Evolutionary conservation across 2,888 invertebrate genomes (phyloP), one percentile per base, ranked within the genome.

Genomic region (Aethes cnicana): DNA sequence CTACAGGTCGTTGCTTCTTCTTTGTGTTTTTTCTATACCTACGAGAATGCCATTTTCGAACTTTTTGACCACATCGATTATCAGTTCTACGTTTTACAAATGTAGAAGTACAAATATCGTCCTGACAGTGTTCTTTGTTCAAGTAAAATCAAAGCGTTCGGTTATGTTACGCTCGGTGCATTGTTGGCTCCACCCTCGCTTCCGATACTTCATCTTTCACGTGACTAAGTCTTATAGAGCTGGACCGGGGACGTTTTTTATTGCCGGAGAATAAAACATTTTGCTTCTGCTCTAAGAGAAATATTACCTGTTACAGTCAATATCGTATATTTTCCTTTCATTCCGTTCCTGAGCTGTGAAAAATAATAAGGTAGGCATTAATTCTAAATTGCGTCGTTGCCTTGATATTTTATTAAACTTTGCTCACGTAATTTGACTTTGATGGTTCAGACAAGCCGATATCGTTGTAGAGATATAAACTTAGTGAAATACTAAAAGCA

Each of bases 211-310:
- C 44, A 39, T 52, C 44, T 52, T 52, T 46, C 52, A 39, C 33
- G 52, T 26, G 52, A 52, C 52, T 46, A 52, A 52, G 52, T 52
- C 46, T 52, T 46, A 44, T 46, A 39, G 46, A 39, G 23, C 37
- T 16, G 39, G 44, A 25, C 44, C 39, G 25, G 44, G 23, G 25
- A 3, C 32, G 23, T 39, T 52, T 52, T 44, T 52, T 44, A 52
- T 33, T 52, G 25, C 37, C 20, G 14, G 11, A n/a, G 37, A 33
- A 52, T 46, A 52, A 39, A 52, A 46, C 46, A 46, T 52, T 35
- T 52, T 25, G 33, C 52, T 46, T 39, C 44, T 39, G 39, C 26
- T 44, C 39, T 39, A 32, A 18, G 20, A 39, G 44, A 46, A 52
- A 52, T 46, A 52, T 52, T 39, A 52, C 44, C 52, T 39, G 44